Percentiles rank a stretch among this genome's conserved stretches.
Evolutionary conservation across 2,797 vertebrate genomes (phyloP).

Genomic region (Hypotaenidia okinawae): DNA sequence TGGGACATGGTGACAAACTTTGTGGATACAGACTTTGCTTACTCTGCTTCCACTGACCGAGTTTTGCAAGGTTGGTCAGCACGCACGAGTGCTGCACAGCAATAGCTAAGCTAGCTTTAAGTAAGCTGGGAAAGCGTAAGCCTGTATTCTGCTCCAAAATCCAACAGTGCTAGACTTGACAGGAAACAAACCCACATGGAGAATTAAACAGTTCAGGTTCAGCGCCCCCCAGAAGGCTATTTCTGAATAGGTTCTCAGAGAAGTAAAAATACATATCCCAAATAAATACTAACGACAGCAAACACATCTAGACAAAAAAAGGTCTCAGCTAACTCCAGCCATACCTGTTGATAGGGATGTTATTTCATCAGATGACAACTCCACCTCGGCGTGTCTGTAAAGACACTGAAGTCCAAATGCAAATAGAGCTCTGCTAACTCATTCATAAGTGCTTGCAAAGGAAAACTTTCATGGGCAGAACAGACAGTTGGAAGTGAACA

Average conservation of each 20-base stretch:
- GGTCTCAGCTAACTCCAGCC: neutral
- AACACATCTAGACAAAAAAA: neutral
- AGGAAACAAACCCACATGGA: neutral
- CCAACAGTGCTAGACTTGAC: neutral
- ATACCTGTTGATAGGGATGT: rapidly evolving
- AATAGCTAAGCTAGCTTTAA: neutral
- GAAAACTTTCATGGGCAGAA: neutral
- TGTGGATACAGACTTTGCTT: too few species aligned
- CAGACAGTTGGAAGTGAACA: neutral
- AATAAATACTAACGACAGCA: neutral
- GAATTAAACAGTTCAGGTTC: neutral
- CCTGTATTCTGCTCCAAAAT: neutral
- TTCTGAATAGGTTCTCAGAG: neutral
- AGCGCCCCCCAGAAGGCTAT: neutral
- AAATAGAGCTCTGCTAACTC: neutral
- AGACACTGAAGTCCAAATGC: neutral
- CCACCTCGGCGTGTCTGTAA: neutral
- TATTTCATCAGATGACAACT: neutral
- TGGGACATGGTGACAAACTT: neutral
- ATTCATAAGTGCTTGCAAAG: neutral
- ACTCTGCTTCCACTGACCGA: neutral
- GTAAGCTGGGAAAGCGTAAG: neutral
- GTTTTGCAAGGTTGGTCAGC: neutral
- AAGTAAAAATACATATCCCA: neutral
- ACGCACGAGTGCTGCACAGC: neutral